Evolutionary conservation across 1,140 invertebrate genomes (phyloP).

Genomic region (Eueides isabella): DNA sequence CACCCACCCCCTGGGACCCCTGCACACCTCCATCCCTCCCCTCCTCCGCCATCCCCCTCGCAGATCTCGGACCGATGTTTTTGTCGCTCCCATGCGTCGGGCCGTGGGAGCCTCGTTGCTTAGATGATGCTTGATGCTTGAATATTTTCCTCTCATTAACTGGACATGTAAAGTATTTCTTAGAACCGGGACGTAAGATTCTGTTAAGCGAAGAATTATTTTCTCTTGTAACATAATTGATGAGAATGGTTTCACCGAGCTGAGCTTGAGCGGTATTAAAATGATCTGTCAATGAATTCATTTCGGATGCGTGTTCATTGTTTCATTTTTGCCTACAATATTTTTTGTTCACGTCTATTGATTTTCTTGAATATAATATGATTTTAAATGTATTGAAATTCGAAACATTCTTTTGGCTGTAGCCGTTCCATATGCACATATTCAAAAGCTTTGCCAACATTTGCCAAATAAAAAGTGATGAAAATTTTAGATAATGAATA

Average conservation of each 20-base stretch:
- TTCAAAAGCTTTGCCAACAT: slow-evolving; percentile 15
- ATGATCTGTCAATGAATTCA: not conserved
- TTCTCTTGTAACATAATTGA: not conserved
- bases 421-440: slow-evolving; percentile 3
- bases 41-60: slow-evolving; percentile 30
- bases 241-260: not conserved
- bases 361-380: not conserved
- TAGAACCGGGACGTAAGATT: slow-evolving; percentile 11
- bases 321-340: not conserved
- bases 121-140: slow-evolving; percentile 46
- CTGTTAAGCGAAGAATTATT: slow-evolving; percentile 5
- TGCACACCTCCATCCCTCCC: slow-evolving; percentile 17
- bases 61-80: slow-evolving; percentile 33
- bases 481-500: slow-evolving; percentile 32
- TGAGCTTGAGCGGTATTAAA: not conserved
- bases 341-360: not conserved
- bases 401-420: not conserved
- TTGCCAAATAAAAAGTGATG: slow-evolving; percentile 24
- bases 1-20: not conserved
- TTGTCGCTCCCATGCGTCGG: slow-evolving; percentile 37
- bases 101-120: slow-evolving; percentile 49
- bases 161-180: slow-evolving; percentile 41
- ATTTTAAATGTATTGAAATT: slow-evolving; percentile 5
- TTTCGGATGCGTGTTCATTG: not conserved
- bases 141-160: slow-evolving; percentile 50